Evolutionary conservation across 2,797 vertebrate genomes (phyloP).

Genomic region (Schizothorax lantsangensis): DNA sequence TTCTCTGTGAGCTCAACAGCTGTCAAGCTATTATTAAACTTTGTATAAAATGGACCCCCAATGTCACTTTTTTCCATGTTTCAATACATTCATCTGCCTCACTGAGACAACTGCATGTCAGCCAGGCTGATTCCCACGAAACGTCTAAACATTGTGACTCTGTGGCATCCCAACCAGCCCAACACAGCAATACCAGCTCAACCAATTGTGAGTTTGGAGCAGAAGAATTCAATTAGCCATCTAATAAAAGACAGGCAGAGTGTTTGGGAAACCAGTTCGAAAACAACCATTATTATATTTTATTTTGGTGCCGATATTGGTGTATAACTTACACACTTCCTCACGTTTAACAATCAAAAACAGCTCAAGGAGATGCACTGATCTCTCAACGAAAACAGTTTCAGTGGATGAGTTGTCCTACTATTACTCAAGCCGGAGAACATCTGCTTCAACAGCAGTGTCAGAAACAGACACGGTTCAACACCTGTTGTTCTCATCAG

Average conservation of each 20-base stretch:
- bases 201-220: not conserved
- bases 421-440: conserved; percentile 46
- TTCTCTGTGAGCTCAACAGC: not conserved
- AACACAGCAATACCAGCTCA: not conserved
- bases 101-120: not conserved
- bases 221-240: not conserved
- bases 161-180: not conserved
- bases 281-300: not conserved
- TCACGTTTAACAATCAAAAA: not conserved
- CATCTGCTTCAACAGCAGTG: conserved; percentile 53
- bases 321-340: not conserved
- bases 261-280: not conserved
- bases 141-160: not conserved
- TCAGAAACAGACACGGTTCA: conserved; percentile 35
- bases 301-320: not conserved
- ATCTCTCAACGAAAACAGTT: conserved; percentile 44
- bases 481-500: conserved; percentile 51
- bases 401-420: conserved; percentile 8
- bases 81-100: not conserved
- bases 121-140: not conserved
- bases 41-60: not conserved
- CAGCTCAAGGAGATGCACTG: conserved; percentile 33
- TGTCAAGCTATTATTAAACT: not conserved
- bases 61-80: not conserved
- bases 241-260: not conserved